Evolutionary conservation across 2,797 vertebrate species (phyloP), one percentile per base, ranked within the genome.

Genomic region (Acridotheres tristis): DNA sequence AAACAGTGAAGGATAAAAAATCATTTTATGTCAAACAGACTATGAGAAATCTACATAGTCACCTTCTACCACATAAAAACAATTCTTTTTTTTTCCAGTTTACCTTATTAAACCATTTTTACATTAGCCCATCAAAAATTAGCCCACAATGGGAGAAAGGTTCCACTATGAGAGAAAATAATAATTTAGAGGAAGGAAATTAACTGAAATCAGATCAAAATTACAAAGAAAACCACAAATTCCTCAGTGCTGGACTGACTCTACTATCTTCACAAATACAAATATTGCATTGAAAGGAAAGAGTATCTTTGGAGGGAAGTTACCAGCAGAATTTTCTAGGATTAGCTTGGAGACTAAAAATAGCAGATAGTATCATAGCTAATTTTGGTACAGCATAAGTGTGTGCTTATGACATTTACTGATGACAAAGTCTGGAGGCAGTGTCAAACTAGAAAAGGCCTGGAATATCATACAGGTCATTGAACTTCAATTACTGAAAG

Each of bases 321-420:
- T 81, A 95, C 66, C 69, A 90, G 69, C 76, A 91, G 76, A 92
- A 68, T 80, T 85, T 75, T 85, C 69, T 68, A 69, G 76, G 66
- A 84, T 95, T 88, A 91, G 69, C 69, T 15, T 59, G 58, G 40
- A 86, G n/a, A 66, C 94, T 96, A 94, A 94, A 96, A 96, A 96
- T 96, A 96, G 91, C 9, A 12, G 16, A 73, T 84, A 34, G 73
- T 78, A 69, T 95, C 95, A 95, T 78, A 67, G 80, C 76, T 96
- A 96, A 94, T 96, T 95, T 78, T 91, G 90, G 95, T 48, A 78
- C 66, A 59, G 93, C 0, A 0, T 94, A 86, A 92, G 55, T 14
- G 40, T 54, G 85, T 79, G 81, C 94, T 91, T 86, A 93, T 86
- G 95, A 95, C 93, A 96, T 95, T 96, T 95, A 94, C 88, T 90